Percentiles rank a stretch among this genome's conserved stretches.
phyloP scores from a whole-genome alignment of 1,140 invertebrate species.

The Ips typographus region DNA sequence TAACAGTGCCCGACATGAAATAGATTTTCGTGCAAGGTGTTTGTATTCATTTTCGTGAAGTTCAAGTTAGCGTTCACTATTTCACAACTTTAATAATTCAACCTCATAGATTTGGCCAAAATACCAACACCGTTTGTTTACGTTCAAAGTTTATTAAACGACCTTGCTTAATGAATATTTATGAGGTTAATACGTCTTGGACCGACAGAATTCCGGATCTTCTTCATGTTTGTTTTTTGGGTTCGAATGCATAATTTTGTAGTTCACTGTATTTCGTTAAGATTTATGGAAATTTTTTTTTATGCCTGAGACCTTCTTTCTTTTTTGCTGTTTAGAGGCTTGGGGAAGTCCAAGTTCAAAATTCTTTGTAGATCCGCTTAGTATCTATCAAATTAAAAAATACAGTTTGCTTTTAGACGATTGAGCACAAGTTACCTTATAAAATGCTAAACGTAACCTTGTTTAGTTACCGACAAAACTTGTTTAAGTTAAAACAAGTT shows the following conservation, averaged over 20 bases:
- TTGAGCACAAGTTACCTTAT: neutral
- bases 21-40: neutral
- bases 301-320: too few species aligned
- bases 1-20: too few species aligned
- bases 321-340: neutral
- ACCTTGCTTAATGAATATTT: constrained; percentile 38
- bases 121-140: constrained; percentile 9
- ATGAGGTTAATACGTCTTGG: constrained; percentile 6
- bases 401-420: too few species aligned
- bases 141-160: constrained; percentile 17
- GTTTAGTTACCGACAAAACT: neutral
- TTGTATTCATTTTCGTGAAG: neutral
- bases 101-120: neutral
- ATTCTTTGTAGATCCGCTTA: neutral
- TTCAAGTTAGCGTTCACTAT: neutral
- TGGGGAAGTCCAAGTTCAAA: neutral
- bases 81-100: neutral
- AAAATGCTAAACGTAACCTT: neutral
- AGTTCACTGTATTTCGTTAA: neutral
- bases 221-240: neutral
- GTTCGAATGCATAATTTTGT: neutral
- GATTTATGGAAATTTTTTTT: neutral
- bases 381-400: too few species aligned
- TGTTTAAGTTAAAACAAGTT: neutral
- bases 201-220: constrained; percentile 29